Percentiles rank a stretch among this genome's conserved stretches.
These are phyloP conservation scores for Drosophila nigritarsus DNA, from an alignment of 2,888 invertebrate genomes.

Conservation along the genomic window DNA sequence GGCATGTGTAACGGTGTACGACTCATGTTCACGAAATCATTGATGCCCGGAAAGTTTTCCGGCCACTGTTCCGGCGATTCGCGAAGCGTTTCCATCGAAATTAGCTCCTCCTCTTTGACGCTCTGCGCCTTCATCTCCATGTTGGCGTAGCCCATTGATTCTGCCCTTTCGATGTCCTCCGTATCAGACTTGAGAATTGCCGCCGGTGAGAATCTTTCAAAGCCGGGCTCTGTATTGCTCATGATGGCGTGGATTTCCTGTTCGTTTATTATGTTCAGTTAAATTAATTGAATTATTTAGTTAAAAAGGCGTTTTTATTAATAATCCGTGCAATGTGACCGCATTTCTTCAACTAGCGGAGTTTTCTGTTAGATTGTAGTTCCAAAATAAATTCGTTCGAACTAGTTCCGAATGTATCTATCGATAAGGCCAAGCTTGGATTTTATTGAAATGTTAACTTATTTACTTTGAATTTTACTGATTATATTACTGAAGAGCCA, in stretches of 20 bases:
- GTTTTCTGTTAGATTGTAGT: constrained; percentile 38
- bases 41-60: constrained; percentile 96
- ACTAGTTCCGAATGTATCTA: constrained; percentile 10
- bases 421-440: neutral
- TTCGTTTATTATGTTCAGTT: constrained; percentile 14
- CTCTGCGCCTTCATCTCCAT: constrained; percentile 11
- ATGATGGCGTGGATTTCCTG: constrained; percentile 21
- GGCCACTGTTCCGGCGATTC: constrained; percentile 98
- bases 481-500: neutral
- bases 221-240: constrained; percentile 41
- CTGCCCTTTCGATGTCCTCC: constrained; percentile 12
- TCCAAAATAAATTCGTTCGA: constrained; percentile 3
- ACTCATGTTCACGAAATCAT: constrained; percentile 92
- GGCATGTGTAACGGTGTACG: constrained; percentile 86
- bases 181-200: constrained; percentile 56
- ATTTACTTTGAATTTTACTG: no score
- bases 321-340: constrained; percentile 41
- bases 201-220: constrained; percentile 55
- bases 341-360: constrained; percentile 30
- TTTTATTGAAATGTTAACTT: neutral
- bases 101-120: constrained; percentile 88
- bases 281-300: constrained; percentile 20
- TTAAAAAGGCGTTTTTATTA: constrained; percentile 51
- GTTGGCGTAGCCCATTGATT: constrained; percentile 2
- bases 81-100: constrained; percentile 95